A percentile compares a stretch with the other conserved stretches of the same genome.
These are phyloP conservation scores for Acinonyx jubatus DNA, from an alignment of 2,113 vertebrate species.

Conservation along the genomic window DNA sequence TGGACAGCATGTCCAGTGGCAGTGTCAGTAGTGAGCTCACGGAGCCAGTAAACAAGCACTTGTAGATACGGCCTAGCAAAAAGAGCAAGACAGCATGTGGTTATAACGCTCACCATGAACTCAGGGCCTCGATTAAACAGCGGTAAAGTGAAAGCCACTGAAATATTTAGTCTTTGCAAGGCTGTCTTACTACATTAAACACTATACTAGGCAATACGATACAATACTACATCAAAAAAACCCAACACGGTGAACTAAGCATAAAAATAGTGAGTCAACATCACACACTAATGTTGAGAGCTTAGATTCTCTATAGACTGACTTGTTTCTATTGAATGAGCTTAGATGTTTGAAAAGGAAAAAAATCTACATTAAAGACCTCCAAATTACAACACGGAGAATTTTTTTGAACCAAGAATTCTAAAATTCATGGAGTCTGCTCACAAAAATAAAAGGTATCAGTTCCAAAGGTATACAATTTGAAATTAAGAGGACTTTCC, in stretches of 20 bases:
- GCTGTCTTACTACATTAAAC: neutral
- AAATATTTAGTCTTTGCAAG: neutral
- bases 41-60: conserved; percentile 99
- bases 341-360: neutral
- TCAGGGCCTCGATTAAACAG: neutral
- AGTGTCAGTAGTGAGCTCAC: conserved; percentile 98
- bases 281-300: neutral
- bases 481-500: neutral
- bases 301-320: neutral
- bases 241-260: neutral
- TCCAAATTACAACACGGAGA: neutral
- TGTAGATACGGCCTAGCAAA: conserved; percentile 96
- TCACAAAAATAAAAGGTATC: neutral
- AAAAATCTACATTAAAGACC: neutral
- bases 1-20: conserved; percentile 97
- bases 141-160: neutral
- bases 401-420: neutral
- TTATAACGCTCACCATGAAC: neutral
- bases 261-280: neutral
- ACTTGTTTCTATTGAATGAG: neutral
- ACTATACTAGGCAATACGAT: too few species aligned
- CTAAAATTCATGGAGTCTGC: neutral
- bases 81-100: neutral
- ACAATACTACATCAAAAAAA: neutral
- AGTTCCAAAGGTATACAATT: neutral